Base-by-base conservation (phyloP, 2,797 vertebrate species). In the Macropodus opercularis region DNA sequence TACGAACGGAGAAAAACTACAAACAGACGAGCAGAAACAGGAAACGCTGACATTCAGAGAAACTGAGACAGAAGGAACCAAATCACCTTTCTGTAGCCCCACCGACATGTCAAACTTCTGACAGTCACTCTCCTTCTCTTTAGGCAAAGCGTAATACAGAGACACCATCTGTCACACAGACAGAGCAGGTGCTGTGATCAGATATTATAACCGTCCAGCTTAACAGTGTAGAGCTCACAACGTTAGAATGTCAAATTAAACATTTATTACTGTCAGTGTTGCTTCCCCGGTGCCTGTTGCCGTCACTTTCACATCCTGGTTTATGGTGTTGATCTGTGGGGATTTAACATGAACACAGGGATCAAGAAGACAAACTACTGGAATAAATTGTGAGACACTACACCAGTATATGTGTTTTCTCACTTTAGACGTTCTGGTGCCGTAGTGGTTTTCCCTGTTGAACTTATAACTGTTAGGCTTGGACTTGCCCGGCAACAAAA, bases 111-210 rank as follows among this genome's bases (percentile, higher is more conserved):
- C 31, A 3, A 95, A 98, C 0, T 38, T 93, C 55, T 89, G 75
- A 69, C 96, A 96, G 1, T 91, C 81, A 1, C 66, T 85, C 4
- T 80, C 74, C 35, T 58, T 79, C 1, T 92, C 87, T 0, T 83
- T 90, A 14, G 89, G 65, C 17, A 91, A 76, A 70, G 94, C 93
- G 0, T 96, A 92, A 83, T 95, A 97, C 52, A 93, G 1, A 0
- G 95, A 94, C 63, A 93, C 89, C 68, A 96, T 88, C 93, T 94
- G 80, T 40, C 40, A 70, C 23, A 61, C 0, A 27, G 14, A 63
- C 10, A 41, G 14, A 19, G 4, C 6, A 12, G n/a, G n/a, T 38
- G 5, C 17, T 17, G 9, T 29, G 9, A 23, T 18, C 21, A 19
- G 2, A 7, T 3, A 19, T 29, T 46, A 22, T 6, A 5, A n/a